phyloP scores from a whole-genome alignment of 2,797 vertebrate species.

The Hyperoplus immaculatus region DNA sequence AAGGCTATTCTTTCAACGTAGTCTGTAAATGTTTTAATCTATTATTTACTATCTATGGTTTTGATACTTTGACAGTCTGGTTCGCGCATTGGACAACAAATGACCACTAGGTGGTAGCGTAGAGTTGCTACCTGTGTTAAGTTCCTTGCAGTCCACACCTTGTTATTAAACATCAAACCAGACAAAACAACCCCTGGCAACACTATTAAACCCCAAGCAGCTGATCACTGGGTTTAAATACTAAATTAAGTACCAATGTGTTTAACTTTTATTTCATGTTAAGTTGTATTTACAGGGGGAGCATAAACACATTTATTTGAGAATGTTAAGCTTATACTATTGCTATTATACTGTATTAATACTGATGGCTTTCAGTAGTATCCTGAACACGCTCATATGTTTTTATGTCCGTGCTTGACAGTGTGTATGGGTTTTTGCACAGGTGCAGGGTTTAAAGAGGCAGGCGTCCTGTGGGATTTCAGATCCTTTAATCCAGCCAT shows the following conservation, averaged over 20 bases:
- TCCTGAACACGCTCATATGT: neutral
- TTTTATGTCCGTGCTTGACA: conserved; percentile 38
- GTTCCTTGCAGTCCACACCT: neutral
- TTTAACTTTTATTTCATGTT: neutral
- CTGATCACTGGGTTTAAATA: neutral
- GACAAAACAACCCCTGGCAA: neutral
- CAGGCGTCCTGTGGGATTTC: conserved; percentile 24
- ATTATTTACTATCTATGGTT: too few species aligned
- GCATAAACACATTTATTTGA: neutral
- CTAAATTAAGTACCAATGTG: neutral
- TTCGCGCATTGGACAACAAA: neutral
- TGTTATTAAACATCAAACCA: neutral
- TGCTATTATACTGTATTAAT: neutral
- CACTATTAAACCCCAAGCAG: neutral
- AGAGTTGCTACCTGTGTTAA: conserved; percentile 2
- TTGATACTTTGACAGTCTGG: neutral
- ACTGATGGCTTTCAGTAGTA: too few species aligned
- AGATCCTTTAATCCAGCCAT: conserved; percentile 79
- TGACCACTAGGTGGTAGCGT: conserved; percentile 64
- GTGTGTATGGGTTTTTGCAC: conserved; percentile 45
- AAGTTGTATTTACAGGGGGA: neutral
- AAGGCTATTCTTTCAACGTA: fast-evolving
- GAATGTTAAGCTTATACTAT: neutral
- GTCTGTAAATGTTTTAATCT: neutral
- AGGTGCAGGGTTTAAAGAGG: conserved; percentile 68